Base-by-base conservation (phyloP, 2,113 vertebrate genomes). In the Vombatus ursinus region DNA sequence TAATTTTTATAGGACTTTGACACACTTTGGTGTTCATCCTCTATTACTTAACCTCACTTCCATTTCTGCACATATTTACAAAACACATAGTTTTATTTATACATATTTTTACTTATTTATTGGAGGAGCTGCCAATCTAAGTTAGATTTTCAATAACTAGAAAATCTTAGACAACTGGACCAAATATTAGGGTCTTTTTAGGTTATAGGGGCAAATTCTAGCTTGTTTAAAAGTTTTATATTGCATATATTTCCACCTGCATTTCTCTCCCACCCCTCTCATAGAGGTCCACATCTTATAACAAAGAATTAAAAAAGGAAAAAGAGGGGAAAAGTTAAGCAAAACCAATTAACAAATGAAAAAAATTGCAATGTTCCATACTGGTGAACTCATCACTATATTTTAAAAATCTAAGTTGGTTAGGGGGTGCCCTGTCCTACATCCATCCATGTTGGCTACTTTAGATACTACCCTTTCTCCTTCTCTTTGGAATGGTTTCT, bases 181-280 rank as follows among this genome's bases (percentile, higher is more conserved):
- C n/a, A 91, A 84, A 49, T 50, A 50, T 97, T 52, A 23, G 23
- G 52, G 47, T 92, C 49, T 51, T 2, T 53, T 96, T 54, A 95
- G 57, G 22, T 90, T 96, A 95, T 95, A 94, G 84, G 28, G 28
- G 11, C 12, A 37, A 68, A 68, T 68, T 68, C 0, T 68, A 8
- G 92, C 94, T 93, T 94, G 52, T 95, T 68, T 19, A n/a, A 68
- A 68, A 68, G 0, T 28, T 68, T 68, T 68, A n/a, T 68, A 28
- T 57, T 57, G 52, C 52, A 5, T 6, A 53, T 53, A 61, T 61
- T 61, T 61, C 26, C 9, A 14, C 61, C 28, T 77, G 31, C 37
- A n/a, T 61, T 14, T 61, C 5, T n/a, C n/a, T n/a, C 5, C 68
- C n/a, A n/a, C 1, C n/a, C 6, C 28, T 61, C 11, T 68, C 57